Evolutionary conservation across 2,888 invertebrate species (phyloP).

Genomic region (Ichneumoninae sp.): DNA sequence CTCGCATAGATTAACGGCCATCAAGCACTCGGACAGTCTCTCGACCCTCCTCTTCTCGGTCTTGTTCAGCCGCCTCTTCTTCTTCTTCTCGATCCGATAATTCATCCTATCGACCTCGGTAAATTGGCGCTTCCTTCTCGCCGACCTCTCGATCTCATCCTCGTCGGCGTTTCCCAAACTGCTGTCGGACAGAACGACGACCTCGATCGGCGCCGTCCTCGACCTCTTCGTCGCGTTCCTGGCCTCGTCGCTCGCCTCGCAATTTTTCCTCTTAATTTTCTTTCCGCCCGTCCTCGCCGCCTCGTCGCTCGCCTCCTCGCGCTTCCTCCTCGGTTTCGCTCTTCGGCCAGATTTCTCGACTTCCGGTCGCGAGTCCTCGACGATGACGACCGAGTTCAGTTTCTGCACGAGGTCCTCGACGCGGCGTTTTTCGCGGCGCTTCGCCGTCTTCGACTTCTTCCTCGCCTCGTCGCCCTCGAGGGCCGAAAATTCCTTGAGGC

Average conservation of each 20-base stretch:
- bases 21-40: slow-evolving; percentile 60
- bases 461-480: not conserved
- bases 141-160: slow-evolving; percentile 17
- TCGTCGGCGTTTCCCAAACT: not conserved
- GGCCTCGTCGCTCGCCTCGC: not conserved
- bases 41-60: slow-evolving; percentile 61
- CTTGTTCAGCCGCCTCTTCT: slow-evolving; percentile 46
- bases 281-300: not conserved
- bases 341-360: not conserved
- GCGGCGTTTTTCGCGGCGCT: slow-evolving; percentile 64
- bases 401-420: slow-evolving; percentile 71
- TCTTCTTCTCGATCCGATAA: slow-evolving; percentile 62
- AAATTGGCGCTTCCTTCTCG: slow-evolving; percentile 4
- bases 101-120: slow-evolving; percentile 62
- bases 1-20: slow-evolving; percentile 60
- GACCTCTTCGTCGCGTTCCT: slow-evolving; percentile 34
- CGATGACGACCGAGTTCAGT: slow-evolving; percentile 71
- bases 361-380: slow-evolving; percentile 46
- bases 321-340: slow-evolving; percentile 37
- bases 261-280: slow-evolving; percentile 23
- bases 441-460: slow-evolving; percentile 64
- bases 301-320: not conserved
- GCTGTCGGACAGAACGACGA: not conserved
- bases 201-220: not conserved
- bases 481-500: not conserved